Base-by-base conservation (phyloP, 2,888 invertebrate genomes). In the Lumbricus terrestris region DNA sequence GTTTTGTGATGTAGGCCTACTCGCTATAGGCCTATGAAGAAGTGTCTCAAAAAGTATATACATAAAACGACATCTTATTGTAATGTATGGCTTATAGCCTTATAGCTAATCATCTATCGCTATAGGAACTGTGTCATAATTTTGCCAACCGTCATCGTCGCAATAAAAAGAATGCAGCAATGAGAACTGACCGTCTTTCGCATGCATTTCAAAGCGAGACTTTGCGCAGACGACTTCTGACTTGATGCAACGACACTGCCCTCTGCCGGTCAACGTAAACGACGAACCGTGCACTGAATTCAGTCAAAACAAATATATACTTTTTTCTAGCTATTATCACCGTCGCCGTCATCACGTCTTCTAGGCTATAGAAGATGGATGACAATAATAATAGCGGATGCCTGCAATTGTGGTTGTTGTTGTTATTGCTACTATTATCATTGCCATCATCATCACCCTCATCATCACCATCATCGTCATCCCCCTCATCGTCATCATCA, bases 161-260 rank as follows among this genome's bases (percentile, higher is more conserved):
- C 8, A n/a, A n/a, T 69, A 8, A 69, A n/a, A n/a, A n/a, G n/a
- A 69, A 69, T 69, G 69, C 8, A 13, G n/a, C n/a, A 29, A 69
- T 8, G 29, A n/a, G n/a, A n/a, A 85, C 37, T 85, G 35, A 85
- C 85, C 85, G 34, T 35, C 37, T 85, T 85, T 85, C 33, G 85
- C 35, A 23, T 35, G 47, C 89, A 89, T 89, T 42, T 37, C 29
- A 23, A 89, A 89, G 34, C 16, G 42, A 33, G 89, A 20, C 29
- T 89, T 89, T n/a, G 37, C 89, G 37, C 89, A 89, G 89, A 89
- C 37, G 3, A 89, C 29, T 35, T 89, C 89, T 3, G 89, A 38
- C 37, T 69, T 89, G 37, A 89, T 89, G 69, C 89, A 89, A 34
- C 89, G 42, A 69, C 89, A 89, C 82, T 89, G 89, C 0, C 89